A percentile compares a stretch with the other conserved stretches of the same genome.
Evolutionary conservation across 2,888 invertebrate species (phyloP).

Genomic region (Eilema depressum): DNA sequence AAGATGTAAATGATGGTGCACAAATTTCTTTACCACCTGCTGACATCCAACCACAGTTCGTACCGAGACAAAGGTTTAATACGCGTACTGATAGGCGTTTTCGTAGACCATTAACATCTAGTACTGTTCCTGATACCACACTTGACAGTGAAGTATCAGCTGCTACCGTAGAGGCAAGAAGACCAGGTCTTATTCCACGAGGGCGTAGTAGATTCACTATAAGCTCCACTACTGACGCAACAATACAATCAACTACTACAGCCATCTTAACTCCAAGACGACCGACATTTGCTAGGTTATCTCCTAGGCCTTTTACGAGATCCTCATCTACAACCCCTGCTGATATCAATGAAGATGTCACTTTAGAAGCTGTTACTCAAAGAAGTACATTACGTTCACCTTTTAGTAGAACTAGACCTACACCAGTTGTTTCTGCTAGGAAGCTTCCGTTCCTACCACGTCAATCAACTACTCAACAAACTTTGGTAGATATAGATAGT

Average conservation of each 20-base stretch:
- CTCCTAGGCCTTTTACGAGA: slow-evolving; percentile 79
- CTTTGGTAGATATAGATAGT: slow-evolving; percentile 42
- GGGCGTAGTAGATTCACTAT: slow-evolving; percentile 73
- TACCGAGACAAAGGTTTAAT: slow-evolving; percentile 60
- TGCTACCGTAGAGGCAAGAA: slow-evolving; percentile 74
- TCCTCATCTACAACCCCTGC: slow-evolving; percentile 45
- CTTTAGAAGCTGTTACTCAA: slow-evolving; percentile 52
- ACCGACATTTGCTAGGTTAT: slow-evolving; percentile 75
- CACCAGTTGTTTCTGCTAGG: slow-evolving; percentile 63
- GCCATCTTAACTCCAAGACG: slow-evolving; percentile 61
- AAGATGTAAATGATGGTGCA: slow-evolving; percentile 75
- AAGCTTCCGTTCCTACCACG: slow-evolving; percentile 71
- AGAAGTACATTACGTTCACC: slow-evolving; percentile 64
- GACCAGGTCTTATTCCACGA: slow-evolving; percentile 69
- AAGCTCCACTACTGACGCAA: slow-evolving; percentile 64
- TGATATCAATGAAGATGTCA: slow-evolving; percentile 40
- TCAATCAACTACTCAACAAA: slow-evolving; percentile 63
- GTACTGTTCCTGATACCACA: slow-evolving; percentile 61
- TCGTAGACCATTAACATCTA: slow-evolving; percentile 57
- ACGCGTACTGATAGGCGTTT: slow-evolving; percentile 58
- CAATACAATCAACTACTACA: slow-evolving; percentile 52
- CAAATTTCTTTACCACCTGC: slow-evolving; percentile 84
- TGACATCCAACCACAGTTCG: slow-evolving; percentile 72
- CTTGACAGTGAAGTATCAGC: slow-evolving; percentile 79
- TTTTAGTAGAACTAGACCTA: slow-evolving; percentile 65